phyloP scores from a whole-genome alignment of 1,140 invertebrate genomes.

The Lineus longissimus region DNA sequence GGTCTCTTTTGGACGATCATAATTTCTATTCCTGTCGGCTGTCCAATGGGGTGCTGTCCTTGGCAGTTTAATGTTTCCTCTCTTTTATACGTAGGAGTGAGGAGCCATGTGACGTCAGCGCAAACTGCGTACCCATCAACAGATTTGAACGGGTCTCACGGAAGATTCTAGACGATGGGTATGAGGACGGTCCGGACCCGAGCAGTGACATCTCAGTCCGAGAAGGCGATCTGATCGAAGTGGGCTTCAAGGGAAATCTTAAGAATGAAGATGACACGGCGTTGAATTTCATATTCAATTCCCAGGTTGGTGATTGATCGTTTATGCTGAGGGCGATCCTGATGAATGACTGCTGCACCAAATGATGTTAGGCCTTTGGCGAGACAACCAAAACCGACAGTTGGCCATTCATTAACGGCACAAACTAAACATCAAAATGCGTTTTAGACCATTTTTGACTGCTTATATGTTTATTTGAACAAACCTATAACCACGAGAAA shows the following conservation, averaged over 20 bases:
- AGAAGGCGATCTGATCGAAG: constrained; percentile 41
- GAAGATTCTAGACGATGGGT: constrained; percentile 31
- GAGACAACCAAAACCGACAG: too few relatives aligned
- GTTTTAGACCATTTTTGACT: too few relatives aligned
- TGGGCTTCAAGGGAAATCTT: constrained; percentile 42
- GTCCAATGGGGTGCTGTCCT: too few relatives aligned
- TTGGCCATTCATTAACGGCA: too few relatives aligned
- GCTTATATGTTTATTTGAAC: too few relatives aligned
- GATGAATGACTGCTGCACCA: too few relatives aligned
- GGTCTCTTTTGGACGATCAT: too few relatives aligned
- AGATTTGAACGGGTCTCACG: constrained; percentile 24
- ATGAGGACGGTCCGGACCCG: constrained; percentile 34
- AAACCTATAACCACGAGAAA: too few relatives aligned
- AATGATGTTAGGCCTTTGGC: too few relatives aligned
- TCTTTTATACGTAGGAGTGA: constrained; percentile 25
- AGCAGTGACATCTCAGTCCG: constrained; percentile 24
- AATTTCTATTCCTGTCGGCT: too few relatives aligned
- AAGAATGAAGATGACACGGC: constrained; percentile 17
- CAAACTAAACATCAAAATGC: too few relatives aligned
- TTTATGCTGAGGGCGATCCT: too few relatives aligned
- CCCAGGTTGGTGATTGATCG: constrained; percentile 17
- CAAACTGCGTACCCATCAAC: constrained; percentile 26
- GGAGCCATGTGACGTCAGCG: constrained; percentile 30
- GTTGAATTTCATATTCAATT: constrained; percentile 32
- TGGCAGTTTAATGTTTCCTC: neutral